Evolutionary conservation across 2,888 invertebrate species (phyloP).

Genomic region (Lasioglossum morio): DNA sequence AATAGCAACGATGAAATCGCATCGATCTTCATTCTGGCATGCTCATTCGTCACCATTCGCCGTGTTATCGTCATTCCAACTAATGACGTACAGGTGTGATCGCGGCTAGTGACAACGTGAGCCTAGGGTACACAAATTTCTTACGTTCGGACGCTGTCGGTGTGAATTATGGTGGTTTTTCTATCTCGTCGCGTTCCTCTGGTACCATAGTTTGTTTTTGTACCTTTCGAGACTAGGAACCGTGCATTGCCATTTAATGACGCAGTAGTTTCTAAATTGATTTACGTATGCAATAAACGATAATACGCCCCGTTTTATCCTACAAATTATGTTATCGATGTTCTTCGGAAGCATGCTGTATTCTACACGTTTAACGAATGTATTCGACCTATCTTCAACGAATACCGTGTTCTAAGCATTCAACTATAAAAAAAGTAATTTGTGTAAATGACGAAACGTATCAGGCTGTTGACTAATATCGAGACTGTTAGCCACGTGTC

Average conservation of each 20-base stretch:
- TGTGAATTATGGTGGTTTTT: slow-evolving; percentile 25
- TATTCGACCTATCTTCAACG: no score
- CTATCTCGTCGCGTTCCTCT: slow-evolving; percentile 35
- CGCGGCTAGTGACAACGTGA: slow-evolving; percentile 36
- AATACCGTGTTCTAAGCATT: neutral
- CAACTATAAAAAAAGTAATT: neutral
- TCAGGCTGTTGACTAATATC: neutral
- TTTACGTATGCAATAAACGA: no score
- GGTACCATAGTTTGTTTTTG: slow-evolving; percentile 29
- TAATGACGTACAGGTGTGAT: slow-evolving; percentile 43
- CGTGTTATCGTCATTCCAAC: slow-evolving; percentile 41
- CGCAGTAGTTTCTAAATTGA: no score
- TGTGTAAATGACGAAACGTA: neutral
- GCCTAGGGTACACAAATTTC: slow-evolving; percentile 29
- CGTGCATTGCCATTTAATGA: slow-evolving; percentile 21
- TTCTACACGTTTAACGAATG: no score
- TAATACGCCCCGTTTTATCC: no score
- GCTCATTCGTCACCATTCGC: slow-evolving; percentile 52
- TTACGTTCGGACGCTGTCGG: slow-evolving; percentile 20
- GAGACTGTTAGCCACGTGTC: neutral
- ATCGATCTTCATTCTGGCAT: slow-evolving; percentile 49
- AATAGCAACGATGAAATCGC: slow-evolving; percentile 32
- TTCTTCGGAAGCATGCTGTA: no score
- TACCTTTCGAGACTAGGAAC: slow-evolving; percentile 31
- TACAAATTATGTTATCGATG: neutral